phyloP scores from a whole-genome alignment of 2,797 vertebrate species.

The Takifugu ocellatus region DNA sequence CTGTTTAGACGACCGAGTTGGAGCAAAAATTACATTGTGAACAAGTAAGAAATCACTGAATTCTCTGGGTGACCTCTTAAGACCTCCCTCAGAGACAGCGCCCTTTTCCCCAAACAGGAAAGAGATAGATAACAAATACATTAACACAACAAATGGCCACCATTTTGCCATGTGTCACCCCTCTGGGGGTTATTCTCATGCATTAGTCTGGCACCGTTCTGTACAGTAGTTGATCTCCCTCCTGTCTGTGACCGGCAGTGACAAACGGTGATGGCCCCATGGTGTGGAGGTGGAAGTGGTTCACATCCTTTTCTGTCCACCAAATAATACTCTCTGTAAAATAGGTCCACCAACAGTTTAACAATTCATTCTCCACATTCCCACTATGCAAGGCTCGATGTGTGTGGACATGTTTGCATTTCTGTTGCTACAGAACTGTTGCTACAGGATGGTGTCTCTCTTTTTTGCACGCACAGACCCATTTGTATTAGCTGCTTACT shows the following conservation, averaged over 20 bases:
- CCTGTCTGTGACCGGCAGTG: slow-evolving; percentile 50
- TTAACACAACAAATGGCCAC: slow-evolving; percentile 21
- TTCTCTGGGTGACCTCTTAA: slow-evolving; percentile 37
- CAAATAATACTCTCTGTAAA: too few relatives aligned
- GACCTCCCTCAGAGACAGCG: slow-evolving; percentile 28
- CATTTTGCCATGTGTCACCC: slow-evolving; percentile 24
- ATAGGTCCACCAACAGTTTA: too few relatives aligned
- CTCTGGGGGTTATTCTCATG: slow-evolving; percentile 18
- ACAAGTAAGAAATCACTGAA: slow-evolving; percentile 29
- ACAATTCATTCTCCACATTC: too few relatives aligned
- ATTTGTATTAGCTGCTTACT: slow-evolving; percentile 18
- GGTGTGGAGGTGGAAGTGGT: slow-evolving; percentile 9
- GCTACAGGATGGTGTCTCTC: too few relatives aligned
- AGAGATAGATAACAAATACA: slow-evolving; percentile 20
- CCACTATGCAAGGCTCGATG: too few relatives aligned
- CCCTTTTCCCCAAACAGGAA: slow-evolving; percentile 35
- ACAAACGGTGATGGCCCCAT: slow-evolving; percentile 23
- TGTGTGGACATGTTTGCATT: too few relatives aligned
- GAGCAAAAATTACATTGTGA: slow-evolving; percentile 23
- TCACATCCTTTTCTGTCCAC: not conserved
- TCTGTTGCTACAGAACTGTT: too few relatives aligned
- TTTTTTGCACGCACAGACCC: slow-evolving; percentile 1
- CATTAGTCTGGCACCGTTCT: slow-evolving; percentile 21
- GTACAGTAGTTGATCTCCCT: slow-evolving; percentile 62
- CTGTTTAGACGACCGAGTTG: slow-evolving; percentile 26